These are phyloP conservation scores for Nephrotoma guestfalica DNA, from an alignment of 2,888 invertebrate species.

Conservation along the genomic window DNA sequence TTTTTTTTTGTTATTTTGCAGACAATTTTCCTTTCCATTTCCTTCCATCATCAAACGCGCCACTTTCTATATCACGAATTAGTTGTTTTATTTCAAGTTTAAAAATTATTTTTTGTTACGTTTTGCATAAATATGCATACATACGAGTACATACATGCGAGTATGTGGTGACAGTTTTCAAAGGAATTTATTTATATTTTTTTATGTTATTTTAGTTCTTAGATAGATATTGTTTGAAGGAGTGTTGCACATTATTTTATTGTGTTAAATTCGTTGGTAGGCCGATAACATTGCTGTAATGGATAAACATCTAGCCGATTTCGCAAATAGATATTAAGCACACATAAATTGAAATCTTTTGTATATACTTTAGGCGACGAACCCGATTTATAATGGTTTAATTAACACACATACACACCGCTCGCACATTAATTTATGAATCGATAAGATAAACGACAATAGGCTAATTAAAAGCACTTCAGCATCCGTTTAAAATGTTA, in stretches of 20 bases:
- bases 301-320: not conserved
- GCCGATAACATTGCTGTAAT: not conserved
- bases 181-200: not conserved
- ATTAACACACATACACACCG: not conserved
- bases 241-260: not conserved
- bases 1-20: no score
- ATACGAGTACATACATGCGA: no score
- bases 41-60: not conserved
- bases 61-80: not conserved
- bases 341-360: not conserved
- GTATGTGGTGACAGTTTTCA: not conserved
- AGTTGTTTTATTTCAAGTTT: not conserved
- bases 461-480: not conserved
- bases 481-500: not conserved
- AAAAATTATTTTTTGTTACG: not conserved
- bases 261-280: not conserved
- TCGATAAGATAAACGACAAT: not conserved
- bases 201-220: not conserved
- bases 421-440: not conserved
- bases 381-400: not conserved
- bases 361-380: not conserved
- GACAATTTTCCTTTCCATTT: not conserved
- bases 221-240: not conserved
- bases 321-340: no score
- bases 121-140: not conserved